These are phyloP conservation scores for Myodes glareolus DNA, from an alignment of 2,113 vertebrate species.

Conservation along the genomic window DNA sequence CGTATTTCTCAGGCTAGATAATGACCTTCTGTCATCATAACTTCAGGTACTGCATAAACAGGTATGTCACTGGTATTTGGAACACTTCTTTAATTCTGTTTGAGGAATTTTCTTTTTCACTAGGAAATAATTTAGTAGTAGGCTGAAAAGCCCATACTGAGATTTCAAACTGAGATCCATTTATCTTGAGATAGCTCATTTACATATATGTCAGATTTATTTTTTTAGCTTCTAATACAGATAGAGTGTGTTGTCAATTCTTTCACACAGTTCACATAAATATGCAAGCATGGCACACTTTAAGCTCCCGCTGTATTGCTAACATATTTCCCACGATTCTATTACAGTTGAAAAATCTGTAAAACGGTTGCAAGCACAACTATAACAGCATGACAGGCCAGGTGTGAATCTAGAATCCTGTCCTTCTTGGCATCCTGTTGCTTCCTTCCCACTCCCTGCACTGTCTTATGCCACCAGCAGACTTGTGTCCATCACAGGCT, in stretches of 20 bases:
- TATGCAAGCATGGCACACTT: background rate
- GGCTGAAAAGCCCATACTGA: background rate
- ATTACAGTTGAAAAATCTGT: background rate
- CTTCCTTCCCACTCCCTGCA: background rate
- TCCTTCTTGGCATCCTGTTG: background rate
- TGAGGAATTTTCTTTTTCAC: background rate
- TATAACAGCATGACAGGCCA: background rate
- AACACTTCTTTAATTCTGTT: background rate
- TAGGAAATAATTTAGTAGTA: background rate
- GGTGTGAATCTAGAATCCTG: background rate
- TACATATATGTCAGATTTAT: background rate
- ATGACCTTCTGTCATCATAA: background rate
- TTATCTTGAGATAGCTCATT: background rate
- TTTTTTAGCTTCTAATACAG: background rate
- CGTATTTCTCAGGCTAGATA: background rate
- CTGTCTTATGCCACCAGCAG: background rate
- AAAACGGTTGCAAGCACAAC: background rate
- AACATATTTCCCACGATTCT: background rate
- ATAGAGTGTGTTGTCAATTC: background rate
- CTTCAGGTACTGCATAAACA: background rate
- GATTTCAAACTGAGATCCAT: background rate
- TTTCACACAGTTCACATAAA: background rate
- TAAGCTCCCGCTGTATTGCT: background rate
- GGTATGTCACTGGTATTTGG: background rate
- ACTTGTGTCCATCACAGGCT: background rate